phyloP scores from a whole-genome alignment of 2,797 vertebrate genomes.

The Pitangus sulphuratus region DNA sequence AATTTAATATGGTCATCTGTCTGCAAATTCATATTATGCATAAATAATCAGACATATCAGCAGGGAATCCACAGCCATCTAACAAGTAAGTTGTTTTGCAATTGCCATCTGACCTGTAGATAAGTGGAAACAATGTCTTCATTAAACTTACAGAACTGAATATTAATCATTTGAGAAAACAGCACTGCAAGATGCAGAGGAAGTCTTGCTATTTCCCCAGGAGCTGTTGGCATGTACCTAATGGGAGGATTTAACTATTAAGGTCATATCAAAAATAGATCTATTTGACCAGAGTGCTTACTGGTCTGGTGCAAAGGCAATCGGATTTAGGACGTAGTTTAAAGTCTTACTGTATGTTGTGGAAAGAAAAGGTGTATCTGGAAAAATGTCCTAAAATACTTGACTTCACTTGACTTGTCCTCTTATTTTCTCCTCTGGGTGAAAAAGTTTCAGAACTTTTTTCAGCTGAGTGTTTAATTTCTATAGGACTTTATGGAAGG shows the following conservation, averaged over 20 bases:
- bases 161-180: conserved; percentile 32
- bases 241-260: background rate
- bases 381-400: background rate
- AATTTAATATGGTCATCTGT: conserved; percentile 23
- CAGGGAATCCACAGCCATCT: conserved; percentile 3
- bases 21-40: conserved; percentile 16
- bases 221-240: background rate
- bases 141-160: conserved; percentile 18
- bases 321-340: background rate
- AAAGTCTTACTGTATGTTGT: background rate
- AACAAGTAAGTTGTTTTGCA: conserved; percentile 21
- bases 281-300: background rate
- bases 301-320: background rate
- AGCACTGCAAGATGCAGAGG: background rate
- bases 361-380: background rate
- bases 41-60: conserved; percentile 7
- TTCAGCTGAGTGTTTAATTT: background rate
- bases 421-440: background rate
- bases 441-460: background rate
- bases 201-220: background rate
- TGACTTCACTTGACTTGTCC: background rate
- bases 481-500: background rate
- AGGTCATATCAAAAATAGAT: conserved; percentile 26
- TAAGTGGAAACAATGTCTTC: conserved; percentile 47
- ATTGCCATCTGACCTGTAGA: conserved; percentile 40